Conservation (phyloP, 1,140 invertebrate species). For the Coelopa frigida region DNA sequence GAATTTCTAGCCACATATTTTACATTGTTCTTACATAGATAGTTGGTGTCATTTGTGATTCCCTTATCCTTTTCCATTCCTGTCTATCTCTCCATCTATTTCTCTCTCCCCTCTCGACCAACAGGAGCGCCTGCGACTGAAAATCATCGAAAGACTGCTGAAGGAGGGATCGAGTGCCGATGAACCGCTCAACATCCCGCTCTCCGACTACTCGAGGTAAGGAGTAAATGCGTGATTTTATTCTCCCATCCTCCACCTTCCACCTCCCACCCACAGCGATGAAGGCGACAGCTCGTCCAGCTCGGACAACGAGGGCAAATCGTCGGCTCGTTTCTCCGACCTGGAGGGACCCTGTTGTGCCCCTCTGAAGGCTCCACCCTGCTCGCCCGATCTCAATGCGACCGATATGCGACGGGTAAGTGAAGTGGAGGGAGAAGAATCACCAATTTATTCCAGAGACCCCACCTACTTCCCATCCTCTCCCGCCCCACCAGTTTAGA, state of each 20-base stretch:
- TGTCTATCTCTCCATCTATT: neutral
- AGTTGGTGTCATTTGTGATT: no score
- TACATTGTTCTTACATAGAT: no score
- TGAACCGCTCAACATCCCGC: slow-evolving; percentile 73
- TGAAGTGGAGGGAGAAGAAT: neutral
- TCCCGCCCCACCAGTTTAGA: slow-evolving; percentile 4
- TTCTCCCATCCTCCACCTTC: neutral
- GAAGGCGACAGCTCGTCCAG: slow-evolving; percentile 66
- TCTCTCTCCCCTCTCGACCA: slow-evolving; percentile 17
- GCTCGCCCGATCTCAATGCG: slow-evolving; percentile 47
- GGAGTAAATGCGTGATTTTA: neutral
- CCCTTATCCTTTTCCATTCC: no score
- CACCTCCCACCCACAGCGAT: slow-evolving; percentile 49
- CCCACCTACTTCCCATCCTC: neutral
- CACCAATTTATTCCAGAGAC: neutral
- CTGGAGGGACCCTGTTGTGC: slow-evolving; percentile 43
- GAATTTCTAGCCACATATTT: no score
- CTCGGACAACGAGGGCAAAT: slow-evolving; percentile 40
- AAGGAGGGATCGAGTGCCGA: slow-evolving; percentile 81
- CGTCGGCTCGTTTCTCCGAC: slow-evolving; percentile 32
- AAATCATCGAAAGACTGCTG: slow-evolving; percentile 68
- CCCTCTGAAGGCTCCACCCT: slow-evolving; percentile 48
- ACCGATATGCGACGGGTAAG: slow-evolving; percentile 39
- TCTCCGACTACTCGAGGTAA: slow-evolving; percentile 80
- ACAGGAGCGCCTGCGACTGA: slow-evolving; percentile 66